These are phyloP conservation scores for Sparus aurata DNA, from an alignment of 2,797 vertebrate genomes.

Conservation along the genomic window DNA sequence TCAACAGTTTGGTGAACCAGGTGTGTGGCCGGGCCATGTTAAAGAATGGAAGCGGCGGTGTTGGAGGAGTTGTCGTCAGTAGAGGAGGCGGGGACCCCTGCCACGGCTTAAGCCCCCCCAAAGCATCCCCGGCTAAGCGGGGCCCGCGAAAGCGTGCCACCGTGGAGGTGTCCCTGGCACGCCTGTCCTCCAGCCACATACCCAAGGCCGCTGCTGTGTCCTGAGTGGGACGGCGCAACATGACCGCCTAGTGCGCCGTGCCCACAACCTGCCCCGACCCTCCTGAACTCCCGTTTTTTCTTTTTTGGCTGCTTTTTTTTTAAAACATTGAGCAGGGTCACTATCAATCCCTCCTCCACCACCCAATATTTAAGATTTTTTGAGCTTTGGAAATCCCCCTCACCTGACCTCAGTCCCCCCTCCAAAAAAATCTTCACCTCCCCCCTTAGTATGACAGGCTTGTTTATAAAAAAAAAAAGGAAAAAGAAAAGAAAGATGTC, in stretches of 20 bases:
- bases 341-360: slow-evolving; percentile 56
- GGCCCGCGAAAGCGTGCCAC: slow-evolving; percentile 95
- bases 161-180: slow-evolving; percentile 93
- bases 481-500: slow-evolving; percentile 93
- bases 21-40: slow-evolving; percentile 94
- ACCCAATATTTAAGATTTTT: slow-evolving; percentile 65
- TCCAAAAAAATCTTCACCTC: slow-evolving; percentile 68
- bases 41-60: slow-evolving; percentile 81
- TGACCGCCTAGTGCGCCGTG: slow-evolving; percentile 41
- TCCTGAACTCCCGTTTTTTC: slow-evolving; percentile 25
- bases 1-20: slow-evolving; percentile 96
- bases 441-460: slow-evolving; percentile 94
- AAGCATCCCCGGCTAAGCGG: slow-evolving; percentile 92
- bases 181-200: slow-evolving; percentile 91
- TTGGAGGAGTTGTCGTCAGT: slow-evolving; percentile 45
- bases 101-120: slow-evolving; percentile 87
- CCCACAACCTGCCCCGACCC: slow-evolving; percentile 23
- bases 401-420: slow-evolving; percentile 85
- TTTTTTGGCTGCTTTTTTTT: slow-evolving; percentile 6
- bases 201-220: slow-evolving; percentile 90
- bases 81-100: slow-evolving; percentile 85
- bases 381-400: slow-evolving; percentile 67
- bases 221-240: slow-evolving; percentile 65
- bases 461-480: slow-evolving; percentile 84
- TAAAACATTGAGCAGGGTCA: slow-evolving; percentile 58